These are phyloP conservation scores for Paelopatides confundens DNA, from an alignment of 53 echinoderm and acorn worm genomes.

Conservation along the genomic window DNA sequence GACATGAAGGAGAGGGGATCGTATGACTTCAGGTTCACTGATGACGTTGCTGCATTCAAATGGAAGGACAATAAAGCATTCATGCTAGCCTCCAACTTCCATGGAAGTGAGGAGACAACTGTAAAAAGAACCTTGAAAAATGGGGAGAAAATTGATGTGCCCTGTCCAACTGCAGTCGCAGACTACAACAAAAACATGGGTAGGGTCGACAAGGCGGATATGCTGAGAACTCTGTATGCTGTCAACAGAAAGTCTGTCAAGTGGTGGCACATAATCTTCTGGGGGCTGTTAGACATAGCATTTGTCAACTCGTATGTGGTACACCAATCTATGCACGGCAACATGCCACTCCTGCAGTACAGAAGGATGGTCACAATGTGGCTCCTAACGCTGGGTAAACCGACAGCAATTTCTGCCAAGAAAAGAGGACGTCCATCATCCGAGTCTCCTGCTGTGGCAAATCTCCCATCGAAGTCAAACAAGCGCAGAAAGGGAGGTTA, in stretches of 20 bases:
- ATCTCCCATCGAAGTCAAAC: neutral
- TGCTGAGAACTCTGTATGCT: conserved; percentile 38
- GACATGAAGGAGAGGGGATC: conserved; percentile 5
- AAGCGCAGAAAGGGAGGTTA: conserved; percentile 49
- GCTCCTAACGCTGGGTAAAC: conserved; percentile 8
- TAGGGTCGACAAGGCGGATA: conserved; percentile 54
- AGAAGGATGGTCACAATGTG: conserved; percentile 21
- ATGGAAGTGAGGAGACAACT: conserved; percentile 27
- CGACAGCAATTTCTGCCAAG: conserved; percentile 1
- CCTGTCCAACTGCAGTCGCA: conserved; percentile 33
- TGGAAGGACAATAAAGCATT: conserved; percentile 46
- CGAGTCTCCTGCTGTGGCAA: conserved; percentile 42
- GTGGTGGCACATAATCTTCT: conserved; percentile 49
- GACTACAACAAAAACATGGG: conserved; percentile 52
- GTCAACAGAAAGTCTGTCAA: conserved; percentile 50
- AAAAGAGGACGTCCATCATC: conserved; percentile 49
- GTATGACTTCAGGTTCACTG: conserved; percentile 20
- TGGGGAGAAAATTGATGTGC: conserved; percentile 42
- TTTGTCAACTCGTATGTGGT: conserved; percentile 30
- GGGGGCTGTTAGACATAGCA: conserved; percentile 35
- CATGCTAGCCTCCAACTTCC: conserved; percentile 42
- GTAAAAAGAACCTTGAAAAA: conserved; percentile 28
- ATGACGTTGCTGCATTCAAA: conserved; percentile 31
- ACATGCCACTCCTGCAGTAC: conserved; percentile 2
- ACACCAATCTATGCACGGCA: conserved; percentile 5